Percentiles rank a stretch among this genome's conserved stretches.
Evolutionary conservation across 2,113 vertebrate species (phyloP).

Genomic region (Spermophilus dauricus): DNA sequence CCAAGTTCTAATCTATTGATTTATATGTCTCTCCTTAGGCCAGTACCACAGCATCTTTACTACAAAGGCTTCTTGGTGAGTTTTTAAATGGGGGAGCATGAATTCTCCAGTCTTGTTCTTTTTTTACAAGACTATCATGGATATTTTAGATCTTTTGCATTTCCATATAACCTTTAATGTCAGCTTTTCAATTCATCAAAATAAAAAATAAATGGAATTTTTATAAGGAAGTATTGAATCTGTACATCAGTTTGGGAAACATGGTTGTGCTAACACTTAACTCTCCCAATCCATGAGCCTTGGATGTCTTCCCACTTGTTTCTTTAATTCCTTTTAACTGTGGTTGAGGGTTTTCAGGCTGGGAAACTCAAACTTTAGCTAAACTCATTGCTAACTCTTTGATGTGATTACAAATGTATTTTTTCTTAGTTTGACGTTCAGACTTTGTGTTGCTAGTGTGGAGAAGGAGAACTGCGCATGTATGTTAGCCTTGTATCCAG

Average conservation of each 20-base stretch:
- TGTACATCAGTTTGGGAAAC: neutral
- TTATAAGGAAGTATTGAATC: neutral
- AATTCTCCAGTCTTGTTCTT: neutral
- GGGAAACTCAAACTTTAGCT: neutral
- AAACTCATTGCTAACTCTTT: neutral
- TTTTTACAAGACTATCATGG: neutral
- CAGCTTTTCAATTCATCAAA: neutral
- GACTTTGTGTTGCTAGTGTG: neutral
- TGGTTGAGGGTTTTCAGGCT: neutral
- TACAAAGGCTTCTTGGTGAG: neutral
- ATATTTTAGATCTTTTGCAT: neutral
- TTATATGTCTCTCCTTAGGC: neutral
- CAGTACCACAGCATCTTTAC: neutral
- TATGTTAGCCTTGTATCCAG: neutral
- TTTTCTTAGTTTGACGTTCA: neutral
- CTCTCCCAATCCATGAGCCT: neutral
- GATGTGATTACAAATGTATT: neutral
- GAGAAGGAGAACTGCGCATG: neutral
- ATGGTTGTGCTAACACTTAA: neutral
- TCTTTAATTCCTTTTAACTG: neutral
- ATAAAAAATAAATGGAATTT: neutral
- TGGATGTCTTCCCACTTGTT: neutral
- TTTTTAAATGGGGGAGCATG: neutral
- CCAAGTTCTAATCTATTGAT: neutral
- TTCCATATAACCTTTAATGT: neutral